Evolutionary conservation across 2,113 vertebrate genomes (phyloP), one percentile per base, ranked within the genome.

Genomic region (Meleagris gallopavo): DNA sequence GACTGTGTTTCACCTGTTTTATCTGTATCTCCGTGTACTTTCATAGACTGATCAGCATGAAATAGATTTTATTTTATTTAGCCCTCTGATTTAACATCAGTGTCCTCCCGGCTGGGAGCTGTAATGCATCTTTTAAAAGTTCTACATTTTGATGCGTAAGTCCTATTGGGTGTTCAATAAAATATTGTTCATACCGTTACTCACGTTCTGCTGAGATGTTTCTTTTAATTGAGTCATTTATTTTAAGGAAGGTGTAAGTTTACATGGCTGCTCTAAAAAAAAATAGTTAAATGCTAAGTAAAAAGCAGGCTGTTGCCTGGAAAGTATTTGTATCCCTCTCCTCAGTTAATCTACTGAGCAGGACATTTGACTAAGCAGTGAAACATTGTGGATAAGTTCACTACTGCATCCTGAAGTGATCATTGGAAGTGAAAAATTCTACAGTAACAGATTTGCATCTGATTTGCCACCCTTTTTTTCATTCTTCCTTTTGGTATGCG

Each of bases 281-380:
- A 94, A 86, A 71, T 77, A 95, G 90, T 95, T 96, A 61, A 79
- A 73, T 92, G 75, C 78, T 88, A 95, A 84, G 94, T 95, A 84
- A 58, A 69, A 83, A 88, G 66, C 45, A 27, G 76, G 21, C 48
- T 92, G 64, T 91, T 88, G 88, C 79, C 75, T 77, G 38, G 83
- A 48, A 94, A 92, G 81, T 89, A 79, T 94, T 94, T 96, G 80
- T n/a, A 71, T 89, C 70, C 64, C 83, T 95, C 69, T 81, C n/a
- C 27, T 83, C 30, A 27, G 84, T 92, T 82, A 81, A 94, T 55
- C 78, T 91, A 30, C 66, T 52, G 50, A 94, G 70, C 48, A 89
- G 48, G 83, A 74, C 93, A 92, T 95, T 88, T 88, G 84, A 82
- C 76, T 57, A 57, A 83, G 83, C 65, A 89, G 13, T 66, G 92